These are phyloP conservation scores for Eristalis arbustorum DNA, from an alignment of 2,888 invertebrate species.

Conservation along the genomic window DNA sequence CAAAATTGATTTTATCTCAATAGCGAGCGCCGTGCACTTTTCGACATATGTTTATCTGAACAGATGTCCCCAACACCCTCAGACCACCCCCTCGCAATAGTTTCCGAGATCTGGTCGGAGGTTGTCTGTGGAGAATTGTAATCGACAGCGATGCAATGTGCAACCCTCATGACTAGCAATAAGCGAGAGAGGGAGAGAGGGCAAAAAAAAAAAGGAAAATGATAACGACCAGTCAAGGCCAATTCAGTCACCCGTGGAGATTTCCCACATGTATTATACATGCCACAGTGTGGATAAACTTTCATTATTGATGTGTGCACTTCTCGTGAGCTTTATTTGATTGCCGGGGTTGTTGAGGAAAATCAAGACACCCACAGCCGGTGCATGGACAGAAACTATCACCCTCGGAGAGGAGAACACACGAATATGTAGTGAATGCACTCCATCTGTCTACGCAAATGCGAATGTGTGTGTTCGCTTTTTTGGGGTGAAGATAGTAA, in stretches of 20 bases:
- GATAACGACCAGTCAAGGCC: constrained; percentile 74
- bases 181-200: constrained; percentile 11
- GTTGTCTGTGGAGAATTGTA: constrained; percentile 43
- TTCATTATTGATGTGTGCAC: constrained; percentile 35
- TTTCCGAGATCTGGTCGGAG: constrained; percentile 36
- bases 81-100: neutral
- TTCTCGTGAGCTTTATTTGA: constrained; percentile 40
- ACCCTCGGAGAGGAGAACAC: constrained; percentile 14
- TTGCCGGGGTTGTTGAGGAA: constrained; percentile 3
- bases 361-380: constrained; percentile 47
- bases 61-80: neutral
- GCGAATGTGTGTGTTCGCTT: neutral
- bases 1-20: neutral
- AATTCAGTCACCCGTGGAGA: constrained; percentile 66
- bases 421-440: neutral
- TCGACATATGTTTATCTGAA: neutral
- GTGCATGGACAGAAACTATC: constrained; percentile 32
- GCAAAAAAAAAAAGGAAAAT: constrained; percentile 57
- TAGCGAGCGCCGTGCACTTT: neutral
- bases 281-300: constrained; percentile 32
- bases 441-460: neutral
- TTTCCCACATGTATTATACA: constrained; percentile 33
- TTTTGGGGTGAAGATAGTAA: constrained; percentile 17
- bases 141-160: constrained; percentile 7
- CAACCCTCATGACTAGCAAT: constrained; percentile 54